phyloP scores from a whole-genome alignment of 2,113 vertebrate species.

The Labeo rohita region DNA sequence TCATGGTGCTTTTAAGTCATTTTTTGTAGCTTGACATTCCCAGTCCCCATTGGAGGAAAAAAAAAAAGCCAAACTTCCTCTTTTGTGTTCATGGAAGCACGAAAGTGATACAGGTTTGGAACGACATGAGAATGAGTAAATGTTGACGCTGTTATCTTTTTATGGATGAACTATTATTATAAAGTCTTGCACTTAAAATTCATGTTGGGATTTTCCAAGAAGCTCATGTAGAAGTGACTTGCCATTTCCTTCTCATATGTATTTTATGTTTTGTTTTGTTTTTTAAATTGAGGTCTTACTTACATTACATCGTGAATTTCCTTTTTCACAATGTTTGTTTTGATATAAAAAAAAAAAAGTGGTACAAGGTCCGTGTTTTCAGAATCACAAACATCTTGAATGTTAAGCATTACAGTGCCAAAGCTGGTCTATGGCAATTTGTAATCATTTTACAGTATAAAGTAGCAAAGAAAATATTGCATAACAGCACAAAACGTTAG shows the following conservation, averaged over 20 bases:
- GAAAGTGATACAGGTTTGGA: neutral
- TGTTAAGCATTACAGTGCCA: constrained; percentile 12
- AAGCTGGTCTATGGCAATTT: constrained; percentile 38
- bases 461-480: neutral
- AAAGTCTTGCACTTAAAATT: neutral
- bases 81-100: neutral
- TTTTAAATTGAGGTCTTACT: neutral
- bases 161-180: neutral
- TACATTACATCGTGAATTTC: neutral
- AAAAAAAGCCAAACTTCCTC: neutral
- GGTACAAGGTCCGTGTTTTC: constrained; percentile 2
- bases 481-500: neutral
- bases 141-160: neutral
- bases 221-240: neutral
- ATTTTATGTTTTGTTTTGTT: neutral
- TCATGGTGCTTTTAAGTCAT: neutral
- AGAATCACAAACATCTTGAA: neutral
- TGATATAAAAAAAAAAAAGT: neutral
- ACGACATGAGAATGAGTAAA: neutral
- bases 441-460: neutral
- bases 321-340: neutral
- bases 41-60: neutral
- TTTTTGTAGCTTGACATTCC: neutral
- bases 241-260: neutral
- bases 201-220: neutral